Evolutionary conservation across 2,113 vertebrate species (phyloP).

Genomic region (Prunella fulvescens): DNA sequence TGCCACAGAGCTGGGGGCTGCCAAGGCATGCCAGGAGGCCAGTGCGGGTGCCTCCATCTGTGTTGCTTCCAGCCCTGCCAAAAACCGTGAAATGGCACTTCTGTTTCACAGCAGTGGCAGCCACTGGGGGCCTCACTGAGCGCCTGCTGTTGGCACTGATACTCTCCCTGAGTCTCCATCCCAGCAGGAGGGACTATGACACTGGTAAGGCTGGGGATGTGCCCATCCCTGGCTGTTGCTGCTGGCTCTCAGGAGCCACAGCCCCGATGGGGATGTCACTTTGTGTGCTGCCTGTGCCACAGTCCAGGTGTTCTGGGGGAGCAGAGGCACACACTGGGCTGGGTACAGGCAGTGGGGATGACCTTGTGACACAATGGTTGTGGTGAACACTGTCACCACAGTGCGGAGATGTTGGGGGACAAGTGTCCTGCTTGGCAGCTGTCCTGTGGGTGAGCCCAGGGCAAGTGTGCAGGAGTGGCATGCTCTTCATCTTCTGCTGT

Average conservation of each 20-base stretch:
- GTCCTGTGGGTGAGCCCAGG: not conserved
- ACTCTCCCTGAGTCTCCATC: not conserved
- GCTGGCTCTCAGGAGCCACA: not conserved
- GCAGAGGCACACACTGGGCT: fast-evolving
- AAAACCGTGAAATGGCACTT: constrained; percentile 47
- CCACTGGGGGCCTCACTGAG: not conserved
- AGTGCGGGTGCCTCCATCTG: not conserved
- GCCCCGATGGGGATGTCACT: fast-evolving
- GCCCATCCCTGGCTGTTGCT: not conserved
- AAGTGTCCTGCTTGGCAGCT: not conserved
- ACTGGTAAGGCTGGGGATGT: not conserved
- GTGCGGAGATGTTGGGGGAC: not conserved
- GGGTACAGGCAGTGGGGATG: not conserved
- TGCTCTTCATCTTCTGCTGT: not conserved
- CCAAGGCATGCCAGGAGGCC: not conserved
- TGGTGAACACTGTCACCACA: not conserved
- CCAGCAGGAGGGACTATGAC: fast-evolving
- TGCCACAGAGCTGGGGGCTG: not conserved
- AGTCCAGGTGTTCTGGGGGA: fast-evolving
- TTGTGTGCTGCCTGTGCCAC: not conserved
- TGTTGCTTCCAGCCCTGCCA: constrained; percentile 23
- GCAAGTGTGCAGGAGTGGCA: not conserved
- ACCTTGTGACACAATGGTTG: fast-evolving
- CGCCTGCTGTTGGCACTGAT: fast-evolving
- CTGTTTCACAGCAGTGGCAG: not conserved